Evolutionary conservation across 2,113 vertebrate genomes (phyloP), one percentile per base, ranked within the genome.

Genomic region (Microtus ochrogaster): DNA sequence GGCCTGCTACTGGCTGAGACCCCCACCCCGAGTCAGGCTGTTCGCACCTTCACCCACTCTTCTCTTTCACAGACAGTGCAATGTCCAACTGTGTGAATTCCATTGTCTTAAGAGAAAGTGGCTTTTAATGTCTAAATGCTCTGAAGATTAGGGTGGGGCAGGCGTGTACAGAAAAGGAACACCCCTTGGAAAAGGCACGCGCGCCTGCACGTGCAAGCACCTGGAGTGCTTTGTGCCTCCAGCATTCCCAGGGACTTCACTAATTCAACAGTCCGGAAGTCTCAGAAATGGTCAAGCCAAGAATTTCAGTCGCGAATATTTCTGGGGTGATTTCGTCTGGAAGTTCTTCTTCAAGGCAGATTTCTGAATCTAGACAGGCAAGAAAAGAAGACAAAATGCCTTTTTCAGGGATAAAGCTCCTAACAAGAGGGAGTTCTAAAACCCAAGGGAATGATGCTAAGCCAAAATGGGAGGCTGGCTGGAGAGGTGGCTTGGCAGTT

Each of bases 321-420:
- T 99, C 98, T 84, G 98, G 92, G 72, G 99, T 99, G 97, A 99
- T 99, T 98, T 99, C 98, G 9, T 98, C 97, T 33, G 99, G 99
- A 94, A 99, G 98, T n/a, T 96, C 97, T 83, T 97, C 94, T 97
- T 99, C 98, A 83, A 98, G 97, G 55, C 98, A 95, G 96, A 97
- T 97, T 70, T 98, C 97, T 76, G 98, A 94, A 96, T 98, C 98
- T 98, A 72, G 96, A 96, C 94, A 78, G 91, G 97, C 92, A 93
- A 96, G 97, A 89, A 82, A 76, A 96, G 49, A 94, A 81, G 96
- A 10, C 3, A 58, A 55, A 66, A 78, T 44, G 84, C 83, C 0
- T 86, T 95, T 65, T 61, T 39, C 44, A 39, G 78, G 9, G 81
- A 47, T 79, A 12, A 83, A 44, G 47, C 83, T 94, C 93, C 83